These are phyloP conservation scores for Eclectus roratus DNA, from an alignment of 2,113 vertebrate genomes.

Conservation along the genomic window DNA sequence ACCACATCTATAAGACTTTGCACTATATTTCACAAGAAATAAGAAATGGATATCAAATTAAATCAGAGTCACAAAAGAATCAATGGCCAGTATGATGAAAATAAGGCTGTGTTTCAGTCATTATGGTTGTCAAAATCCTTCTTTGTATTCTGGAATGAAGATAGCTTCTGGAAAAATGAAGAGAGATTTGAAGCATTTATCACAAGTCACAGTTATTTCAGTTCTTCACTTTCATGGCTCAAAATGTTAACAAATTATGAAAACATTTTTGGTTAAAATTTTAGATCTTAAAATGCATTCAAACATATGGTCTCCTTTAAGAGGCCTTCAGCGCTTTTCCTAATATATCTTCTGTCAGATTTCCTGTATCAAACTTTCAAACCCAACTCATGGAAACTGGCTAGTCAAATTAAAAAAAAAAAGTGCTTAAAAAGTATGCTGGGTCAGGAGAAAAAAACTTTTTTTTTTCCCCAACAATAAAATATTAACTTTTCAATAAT, in stretches of 20 bases:
- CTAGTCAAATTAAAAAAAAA: background rate
- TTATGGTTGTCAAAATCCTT: background rate
- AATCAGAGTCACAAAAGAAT: background rate
- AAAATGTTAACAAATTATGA: background rate
- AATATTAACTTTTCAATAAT: background rate
- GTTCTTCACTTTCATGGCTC: background rate
- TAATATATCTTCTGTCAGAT: background rate
- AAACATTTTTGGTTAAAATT: background rate
- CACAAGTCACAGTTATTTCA: background rate
- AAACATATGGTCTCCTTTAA: background rate
- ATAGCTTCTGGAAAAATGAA: background rate
- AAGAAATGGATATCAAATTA: conserved; percentile 23
- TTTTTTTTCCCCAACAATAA: background rate
- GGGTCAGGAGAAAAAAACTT: background rate
- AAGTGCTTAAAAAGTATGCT: background rate
- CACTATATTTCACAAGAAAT: conserved; percentile 5
- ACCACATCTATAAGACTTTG: background rate
- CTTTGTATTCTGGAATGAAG: background rate
- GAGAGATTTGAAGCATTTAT: background rate
- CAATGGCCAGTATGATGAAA: background rate
- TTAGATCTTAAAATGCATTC: background rate
- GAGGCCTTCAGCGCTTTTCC: background rate
- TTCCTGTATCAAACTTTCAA: background rate
- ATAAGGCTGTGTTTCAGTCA: background rate
- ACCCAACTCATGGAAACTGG: background rate